These are phyloP conservation scores for Tanaodytes sp. DNA, from an alignment of 2,888 invertebrate species.

Conservation along the genomic window DNA sequence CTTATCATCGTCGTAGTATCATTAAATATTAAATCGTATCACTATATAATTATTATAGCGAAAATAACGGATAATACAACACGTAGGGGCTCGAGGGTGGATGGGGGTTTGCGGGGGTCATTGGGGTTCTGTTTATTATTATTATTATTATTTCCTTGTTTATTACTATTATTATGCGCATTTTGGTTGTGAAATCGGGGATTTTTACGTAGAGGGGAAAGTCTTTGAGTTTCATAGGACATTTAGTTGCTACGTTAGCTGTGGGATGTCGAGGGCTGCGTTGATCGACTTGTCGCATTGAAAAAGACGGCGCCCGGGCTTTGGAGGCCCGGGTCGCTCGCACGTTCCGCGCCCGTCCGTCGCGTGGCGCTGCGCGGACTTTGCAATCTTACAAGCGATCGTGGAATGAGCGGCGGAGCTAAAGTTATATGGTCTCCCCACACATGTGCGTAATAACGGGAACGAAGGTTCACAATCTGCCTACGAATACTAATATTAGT, in stretches of 20 bases:
- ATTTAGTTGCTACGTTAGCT: slow-evolving; percentile 64
- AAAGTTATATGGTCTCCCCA: slow-evolving; percentile 74
- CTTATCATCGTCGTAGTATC: slow-evolving; percentile 73
- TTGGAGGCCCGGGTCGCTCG: slow-evolving; percentile 13
- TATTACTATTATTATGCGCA: slow-evolving; percentile 31
- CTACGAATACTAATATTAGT: slow-evolving; percentile 62
- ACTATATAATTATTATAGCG: slow-evolving; percentile 73
- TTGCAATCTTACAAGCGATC: slow-evolving; percentile 55
- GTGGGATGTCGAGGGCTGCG: slow-evolving; percentile 51
- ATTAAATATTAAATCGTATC: slow-evolving; percentile 71
- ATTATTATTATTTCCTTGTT: slow-evolving; percentile 32
- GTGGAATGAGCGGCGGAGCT: slow-evolving; percentile 70
- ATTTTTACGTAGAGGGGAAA: slow-evolving; percentile 49
- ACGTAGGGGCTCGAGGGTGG: slow-evolving; percentile 70
- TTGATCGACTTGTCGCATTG: slow-evolving; percentile 50
- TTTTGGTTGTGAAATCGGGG: slow-evolving; percentile 28
- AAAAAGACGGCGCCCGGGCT: slow-evolving; percentile 30
- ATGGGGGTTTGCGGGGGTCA: slow-evolving; percentile 47
- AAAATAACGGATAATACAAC: slow-evolving; percentile 74
- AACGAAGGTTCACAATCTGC: slow-evolving; percentile 70
- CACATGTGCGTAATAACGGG: slow-evolving; percentile 72
- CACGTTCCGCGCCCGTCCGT: slow-evolving; percentile 38
- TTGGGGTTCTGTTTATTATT: slow-evolving; percentile 17
- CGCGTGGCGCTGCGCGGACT: slow-evolving; percentile 42
- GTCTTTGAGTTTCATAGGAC: slow-evolving; percentile 48